Base-by-base conservation (phyloP, 2,113 vertebrate species). In the Paradoxurus hermaphroditus region DNA sequence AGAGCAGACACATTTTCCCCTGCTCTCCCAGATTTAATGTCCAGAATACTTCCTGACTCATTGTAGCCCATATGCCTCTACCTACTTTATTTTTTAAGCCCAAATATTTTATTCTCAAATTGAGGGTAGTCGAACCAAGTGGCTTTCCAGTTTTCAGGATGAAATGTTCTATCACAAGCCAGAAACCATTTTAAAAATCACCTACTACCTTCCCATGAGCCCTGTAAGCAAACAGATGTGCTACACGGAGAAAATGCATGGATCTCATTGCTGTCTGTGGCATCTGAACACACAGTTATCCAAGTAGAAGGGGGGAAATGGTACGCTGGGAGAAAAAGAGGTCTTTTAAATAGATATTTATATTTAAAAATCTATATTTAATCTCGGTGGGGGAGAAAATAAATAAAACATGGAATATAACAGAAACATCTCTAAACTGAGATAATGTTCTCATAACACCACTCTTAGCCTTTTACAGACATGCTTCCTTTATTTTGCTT, bases 101-200 rank as follows among this genome's bases (percentile, higher is more conserved):
- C 94, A 94, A 97, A 95, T 93, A 91, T 83, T 97, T 97, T 93
- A 94, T 89, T 97, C 88, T 94, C 95, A 86, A 73, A 81, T 72
- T 44, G 68, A 83, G 89, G 95, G 39, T 62, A 91, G 72, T 95
- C 10, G 4, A 91, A 86, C 72, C 67, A 93, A 93, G 78, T 63
- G 25, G 36, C 46, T 96, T 96, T 84, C 82, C 34, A 53, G 86
- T 86, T 97, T 95, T 39, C 62, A 81, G 46, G 53, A 93, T 93
- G 62, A 79, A 94, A 85, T 36, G 77, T 81, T 73, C 79, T 63
- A 81, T 49, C 83, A 46, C 19, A 29, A 86, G 91, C 86, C 93
- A 97, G 72, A 83, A 93, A 65, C 62, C 78, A 79, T 79, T 81
- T 83, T 31, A 62, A 90, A 96, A 93, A 93, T 85, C 95, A 92